Evolutionary conservation across 2,797 vertebrate genomes (phyloP).

Genomic region (Silurus lanzhouensis): DNA sequence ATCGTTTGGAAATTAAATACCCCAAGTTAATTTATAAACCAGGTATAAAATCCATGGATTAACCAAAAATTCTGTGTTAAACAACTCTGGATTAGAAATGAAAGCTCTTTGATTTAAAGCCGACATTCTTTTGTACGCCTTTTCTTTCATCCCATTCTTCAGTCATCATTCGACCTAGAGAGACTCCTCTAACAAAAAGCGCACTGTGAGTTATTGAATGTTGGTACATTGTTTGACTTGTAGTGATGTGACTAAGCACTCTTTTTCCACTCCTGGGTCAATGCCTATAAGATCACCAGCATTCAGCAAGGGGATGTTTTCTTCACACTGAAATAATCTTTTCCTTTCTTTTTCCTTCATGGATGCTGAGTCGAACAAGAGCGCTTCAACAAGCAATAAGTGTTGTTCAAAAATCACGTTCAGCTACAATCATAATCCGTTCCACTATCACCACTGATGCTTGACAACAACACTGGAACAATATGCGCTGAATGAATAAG

Average conservation of each 20-base stretch:
- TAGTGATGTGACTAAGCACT: conserved; percentile 37
- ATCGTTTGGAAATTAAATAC: neutral
- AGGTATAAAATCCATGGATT: neutral
- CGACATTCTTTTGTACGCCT: neutral
- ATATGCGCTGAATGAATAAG: neutral
- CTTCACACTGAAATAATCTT: conserved; percentile 6
- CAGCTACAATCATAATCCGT: conserved; percentile 9
- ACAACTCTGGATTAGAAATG: neutral
- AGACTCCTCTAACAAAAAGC: conserved; percentile 20
- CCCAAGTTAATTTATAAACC: neutral
- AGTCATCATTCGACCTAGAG: conserved; percentile 25
- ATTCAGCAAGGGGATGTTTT: conserved; percentile 15
- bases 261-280: conserved; percentile 27
- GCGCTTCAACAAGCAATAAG: neutral
- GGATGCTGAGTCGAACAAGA: neutral
- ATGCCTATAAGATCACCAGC: conserved; percentile 1
- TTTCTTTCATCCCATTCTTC: conserved; percentile 11
- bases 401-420: conserved; percentile 34
- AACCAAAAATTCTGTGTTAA: neutral
- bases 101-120: neutral
- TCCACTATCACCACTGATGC: neutral
- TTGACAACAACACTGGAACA: neutral
- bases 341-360: neutral
- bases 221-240: conserved; percentile 43
- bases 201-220: conserved; percentile 19